Evolutionary conservation across 2,888 invertebrate genomes (phyloP), one percentile per base, ranked within the genome.

Genomic region (Ichneumoninae sp.): DNA sequence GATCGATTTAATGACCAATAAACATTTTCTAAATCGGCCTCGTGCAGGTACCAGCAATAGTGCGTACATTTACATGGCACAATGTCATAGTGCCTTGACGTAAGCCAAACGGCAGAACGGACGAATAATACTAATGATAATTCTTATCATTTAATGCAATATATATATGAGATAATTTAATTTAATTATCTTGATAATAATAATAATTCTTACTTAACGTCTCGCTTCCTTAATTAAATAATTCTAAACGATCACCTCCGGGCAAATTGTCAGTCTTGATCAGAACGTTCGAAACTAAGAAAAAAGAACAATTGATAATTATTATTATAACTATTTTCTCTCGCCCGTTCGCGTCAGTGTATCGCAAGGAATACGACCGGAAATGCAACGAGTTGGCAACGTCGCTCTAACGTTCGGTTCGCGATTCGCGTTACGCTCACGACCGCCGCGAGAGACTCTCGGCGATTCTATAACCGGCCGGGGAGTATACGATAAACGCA

Each of bases 381-480:
- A 81, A 76, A 70, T 63, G 66, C 60, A 63, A 40, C 44, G 69
- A 81, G 26, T 22, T 76, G 76, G 75, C 81, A 81, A 81, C 76
- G 76, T 65, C 54, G 81, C 76, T 40, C 54, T 26, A 66, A 68
- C 54, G 57, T 54, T 54, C 16, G n/a, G n/a, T 75, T 50, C 63
- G 40, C 52, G 50, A 26, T 71, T 65, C 70, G 63, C 65, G 63
- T 81, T 70, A 76, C 81, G 65, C 70, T 76, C 33, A 70, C 63
- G 44, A 50, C 33, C 22, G 22, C 16, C 30, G 33, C 36, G 74
- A 44, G 74, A 63, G 47, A 26, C 70, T 50, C 70, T 52, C 71
- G 19, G 65, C 57, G 75, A 76, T 81, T 81, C 81, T 81, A 81
- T 76, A 81, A 81, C 63, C 76, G 69, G 66, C 74, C 74, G 47